A percentile compares a stretch with the other conserved stretches of the same genome.
phyloP scores from a whole-genome alignment of 2,113 vertebrate species.

The Orientallactaga bullata region DNA sequence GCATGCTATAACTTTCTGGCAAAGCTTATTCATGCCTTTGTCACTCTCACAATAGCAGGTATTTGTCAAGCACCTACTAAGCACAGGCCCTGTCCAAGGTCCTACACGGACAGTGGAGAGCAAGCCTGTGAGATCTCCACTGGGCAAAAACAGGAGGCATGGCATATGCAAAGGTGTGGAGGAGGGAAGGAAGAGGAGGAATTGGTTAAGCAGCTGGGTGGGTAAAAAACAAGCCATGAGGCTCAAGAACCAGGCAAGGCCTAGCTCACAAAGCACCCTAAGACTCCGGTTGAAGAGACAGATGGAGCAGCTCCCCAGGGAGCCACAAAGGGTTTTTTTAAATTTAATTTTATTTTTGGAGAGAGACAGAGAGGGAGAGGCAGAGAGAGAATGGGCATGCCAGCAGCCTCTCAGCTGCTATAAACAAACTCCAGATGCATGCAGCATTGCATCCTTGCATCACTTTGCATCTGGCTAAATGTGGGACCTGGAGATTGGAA shows the following conservation, averaged over 20 bases:
- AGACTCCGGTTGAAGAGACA: neutral
- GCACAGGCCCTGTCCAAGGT: neutral
- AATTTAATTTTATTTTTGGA: too few relatives aligned
- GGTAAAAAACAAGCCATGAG: accelerated
- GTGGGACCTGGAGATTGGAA: too few relatives aligned
- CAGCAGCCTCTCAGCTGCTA: too few relatives aligned
- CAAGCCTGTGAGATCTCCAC: neutral
- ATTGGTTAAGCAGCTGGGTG: neutral
- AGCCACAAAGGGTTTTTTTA: neutral
- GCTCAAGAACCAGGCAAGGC: neutral
- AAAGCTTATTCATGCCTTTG: neutral
- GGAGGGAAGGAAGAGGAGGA: neutral
- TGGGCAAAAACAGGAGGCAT: neutral
- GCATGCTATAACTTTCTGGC: neutral
- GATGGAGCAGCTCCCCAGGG: neutral
- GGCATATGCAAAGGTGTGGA: neutral
- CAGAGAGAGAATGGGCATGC: too few relatives aligned
- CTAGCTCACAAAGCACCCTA: neutral
- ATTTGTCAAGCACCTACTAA: neutral
- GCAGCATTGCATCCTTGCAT: too few relatives aligned
- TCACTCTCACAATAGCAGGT: neutral
- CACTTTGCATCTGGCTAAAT: too few relatives aligned
- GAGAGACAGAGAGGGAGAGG: too few relatives aligned
- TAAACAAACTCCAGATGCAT: too few relatives aligned
- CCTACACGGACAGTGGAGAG: neutral